Conservation (phyloP, 2,888 invertebrate genomes). For the Drosophila monieri region DNA sequence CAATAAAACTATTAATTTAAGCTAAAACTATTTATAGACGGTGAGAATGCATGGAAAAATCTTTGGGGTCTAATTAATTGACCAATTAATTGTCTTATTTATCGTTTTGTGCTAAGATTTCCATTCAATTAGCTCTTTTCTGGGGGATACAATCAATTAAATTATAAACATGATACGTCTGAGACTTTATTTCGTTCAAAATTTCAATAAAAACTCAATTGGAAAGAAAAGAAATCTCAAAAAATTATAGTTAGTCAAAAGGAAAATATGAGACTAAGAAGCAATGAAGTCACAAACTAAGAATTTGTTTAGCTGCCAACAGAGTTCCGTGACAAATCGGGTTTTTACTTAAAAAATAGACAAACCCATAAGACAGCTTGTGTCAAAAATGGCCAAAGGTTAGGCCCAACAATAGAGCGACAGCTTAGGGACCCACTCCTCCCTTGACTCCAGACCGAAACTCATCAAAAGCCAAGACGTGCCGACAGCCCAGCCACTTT, state of each 20-base stretch:
- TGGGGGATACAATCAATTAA: constrained; percentile 8
- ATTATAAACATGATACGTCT: neutral
- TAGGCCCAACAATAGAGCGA: constrained; percentile 4
- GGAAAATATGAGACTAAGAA: neutral
- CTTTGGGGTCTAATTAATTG: constrained; percentile 4
- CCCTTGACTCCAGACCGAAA: constrained; percentile 8
- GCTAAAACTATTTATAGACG: neutral
- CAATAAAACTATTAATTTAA: too few species aligned
- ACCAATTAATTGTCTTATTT: constrained; percentile 7
- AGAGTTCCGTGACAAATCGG: constrained; percentile 6
- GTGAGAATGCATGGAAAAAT: neutral
- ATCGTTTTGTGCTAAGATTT: constrained; percentile 5
- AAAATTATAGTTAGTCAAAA: neutral
- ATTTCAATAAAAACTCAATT: neutral
- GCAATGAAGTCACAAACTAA: neutral
- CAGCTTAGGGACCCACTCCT: constrained; percentile 17
- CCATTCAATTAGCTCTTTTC: constrained; percentile 1
- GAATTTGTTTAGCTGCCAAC: neutral
- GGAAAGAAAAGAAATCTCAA: neutral
- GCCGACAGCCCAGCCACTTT: constrained; percentile 31
- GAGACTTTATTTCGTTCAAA: neutral
- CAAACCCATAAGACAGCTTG: neutral
- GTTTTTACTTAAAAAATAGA: neutral
- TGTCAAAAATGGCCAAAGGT: constrained; percentile 18
- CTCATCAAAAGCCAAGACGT: constrained; percentile 26